Conservation (phyloP, 2,797 vertebrate genomes). For the Antrozous pallidus region DNA sequence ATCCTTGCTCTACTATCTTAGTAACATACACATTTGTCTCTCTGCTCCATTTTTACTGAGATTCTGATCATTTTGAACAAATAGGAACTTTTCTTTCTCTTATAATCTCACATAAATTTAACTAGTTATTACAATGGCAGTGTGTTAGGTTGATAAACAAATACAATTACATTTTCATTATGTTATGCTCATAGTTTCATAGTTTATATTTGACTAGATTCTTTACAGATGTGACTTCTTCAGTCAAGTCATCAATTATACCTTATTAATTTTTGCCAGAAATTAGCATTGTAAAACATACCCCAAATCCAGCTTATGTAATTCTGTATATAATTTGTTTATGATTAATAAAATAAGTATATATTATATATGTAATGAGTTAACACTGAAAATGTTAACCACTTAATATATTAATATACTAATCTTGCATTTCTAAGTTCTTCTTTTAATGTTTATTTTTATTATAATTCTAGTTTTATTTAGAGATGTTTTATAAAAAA, state of each 20-base stretch:
- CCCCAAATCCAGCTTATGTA: neutral
- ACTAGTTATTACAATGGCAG: neutral
- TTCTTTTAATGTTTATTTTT: constrained; percentile 9
- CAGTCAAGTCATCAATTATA: neutral
- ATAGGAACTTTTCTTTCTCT: neutral
- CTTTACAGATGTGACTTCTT: constrained; percentile 15
- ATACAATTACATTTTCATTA: constrained; percentile 9
- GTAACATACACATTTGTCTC: neutral
- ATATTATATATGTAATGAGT: neutral
- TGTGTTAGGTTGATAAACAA: neutral
- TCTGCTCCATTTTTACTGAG: neutral
- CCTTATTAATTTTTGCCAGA: neutral
- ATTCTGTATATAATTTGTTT: neutral
- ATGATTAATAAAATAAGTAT: neutral
- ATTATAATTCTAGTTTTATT: neutral
- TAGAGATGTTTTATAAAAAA: constrained; percentile 20
- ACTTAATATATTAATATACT: neutral
- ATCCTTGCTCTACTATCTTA: neutral
- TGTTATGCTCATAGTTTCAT: neutral
- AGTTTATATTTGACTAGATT: constrained; percentile 34
- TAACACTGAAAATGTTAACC: neutral
- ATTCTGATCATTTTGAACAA: constrained; percentile 17
- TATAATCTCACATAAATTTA: neutral
- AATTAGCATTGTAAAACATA: neutral
- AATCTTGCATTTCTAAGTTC: neutral